Conservation (phyloP, 2,888 invertebrate genomes). For the Hyppa rectilinea region DNA sequence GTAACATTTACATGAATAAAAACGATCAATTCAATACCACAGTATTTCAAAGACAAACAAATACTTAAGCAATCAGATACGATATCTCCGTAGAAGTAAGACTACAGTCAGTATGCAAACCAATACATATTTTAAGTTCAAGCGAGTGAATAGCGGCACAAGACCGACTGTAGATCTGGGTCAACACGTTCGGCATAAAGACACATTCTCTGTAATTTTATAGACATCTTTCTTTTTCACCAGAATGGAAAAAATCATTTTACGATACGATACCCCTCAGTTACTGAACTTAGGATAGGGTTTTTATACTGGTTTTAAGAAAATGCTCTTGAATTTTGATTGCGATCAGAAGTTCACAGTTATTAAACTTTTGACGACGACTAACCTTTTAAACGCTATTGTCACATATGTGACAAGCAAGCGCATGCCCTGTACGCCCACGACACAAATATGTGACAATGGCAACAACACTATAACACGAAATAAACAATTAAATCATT, state of each 20-base stretch:
- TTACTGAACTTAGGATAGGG: slow-evolving; percentile 8
- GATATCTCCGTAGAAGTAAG: slow-evolving; percentile 56
- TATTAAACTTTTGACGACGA: neutral
- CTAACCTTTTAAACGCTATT: too few species aligned
- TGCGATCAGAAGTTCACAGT: neutral
- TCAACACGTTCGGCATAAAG: slow-evolving; percentile 68
- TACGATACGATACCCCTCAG: slow-evolving; percentile 16
- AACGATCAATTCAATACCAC: slow-evolving; percentile 38
- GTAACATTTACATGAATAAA: slow-evolving; percentile 35
- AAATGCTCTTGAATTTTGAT: slow-evolving; percentile 6
- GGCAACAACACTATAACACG: too few species aligned
- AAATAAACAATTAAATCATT: too few species aligned
- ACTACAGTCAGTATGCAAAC: slow-evolving; percentile 58
- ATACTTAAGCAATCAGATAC: slow-evolving; percentile 55
- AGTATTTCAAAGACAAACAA: slow-evolving; percentile 43
- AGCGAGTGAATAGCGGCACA: slow-evolving; percentile 60
- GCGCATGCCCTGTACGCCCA: too few species aligned
- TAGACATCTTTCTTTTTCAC: slow-evolving; percentile 52
- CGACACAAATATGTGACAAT: too few species aligned
- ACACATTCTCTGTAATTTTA: slow-evolving; percentile 64
- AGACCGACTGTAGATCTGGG: slow-evolving; percentile 65
- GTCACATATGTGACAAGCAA: too few species aligned
- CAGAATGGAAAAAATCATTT: slow-evolving; percentile 39
- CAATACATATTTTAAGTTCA: slow-evolving; percentile 67
- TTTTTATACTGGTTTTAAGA: slow-evolving; percentile 1